Evolutionary conservation across 2,797 vertebrate species (phyloP).

Genomic region (Pipistrellus pygmaeus): DNA sequence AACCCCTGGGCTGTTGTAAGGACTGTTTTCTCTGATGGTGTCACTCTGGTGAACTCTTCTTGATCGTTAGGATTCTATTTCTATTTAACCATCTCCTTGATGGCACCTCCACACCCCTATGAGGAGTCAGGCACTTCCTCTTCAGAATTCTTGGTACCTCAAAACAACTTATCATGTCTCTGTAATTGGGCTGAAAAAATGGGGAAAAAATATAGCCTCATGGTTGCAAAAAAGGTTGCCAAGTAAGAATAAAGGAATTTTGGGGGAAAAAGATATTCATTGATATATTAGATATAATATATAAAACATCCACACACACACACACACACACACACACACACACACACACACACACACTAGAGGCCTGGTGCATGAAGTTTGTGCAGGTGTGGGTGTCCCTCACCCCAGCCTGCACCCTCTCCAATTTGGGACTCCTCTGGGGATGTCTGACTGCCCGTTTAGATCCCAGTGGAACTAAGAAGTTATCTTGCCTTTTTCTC

Average conservation of each 20-base stretch:
- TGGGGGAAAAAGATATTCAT: background rate
- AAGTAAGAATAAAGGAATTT: background rate
- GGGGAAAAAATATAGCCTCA: background rate
- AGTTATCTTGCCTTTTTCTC: background rate
- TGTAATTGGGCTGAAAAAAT: constrained; percentile 5
- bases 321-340: no score
- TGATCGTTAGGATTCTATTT: constrained; percentile 45
- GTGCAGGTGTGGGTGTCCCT: no score
- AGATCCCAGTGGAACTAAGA: background rate
- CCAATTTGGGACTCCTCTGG: no score
- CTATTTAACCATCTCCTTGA: constrained; percentile 32
- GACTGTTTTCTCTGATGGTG: background rate
- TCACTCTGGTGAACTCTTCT: constrained; percentile 23
- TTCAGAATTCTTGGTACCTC: background rate
- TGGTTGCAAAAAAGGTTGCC: background rate
- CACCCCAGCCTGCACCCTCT: no score
- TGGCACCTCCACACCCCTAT: background rate
- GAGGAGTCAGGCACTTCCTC: background rate
- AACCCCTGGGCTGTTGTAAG: background rate
- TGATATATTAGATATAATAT: background rate
- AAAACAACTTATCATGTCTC: background rate
- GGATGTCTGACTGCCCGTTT: no score
- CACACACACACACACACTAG: no score
- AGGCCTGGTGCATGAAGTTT: no score
- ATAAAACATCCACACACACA: no score